These are phyloP conservation scores for Holotrichia oblita DNA, from an alignment of 1,140 invertebrate genomes.

Conservation along the genomic window DNA sequence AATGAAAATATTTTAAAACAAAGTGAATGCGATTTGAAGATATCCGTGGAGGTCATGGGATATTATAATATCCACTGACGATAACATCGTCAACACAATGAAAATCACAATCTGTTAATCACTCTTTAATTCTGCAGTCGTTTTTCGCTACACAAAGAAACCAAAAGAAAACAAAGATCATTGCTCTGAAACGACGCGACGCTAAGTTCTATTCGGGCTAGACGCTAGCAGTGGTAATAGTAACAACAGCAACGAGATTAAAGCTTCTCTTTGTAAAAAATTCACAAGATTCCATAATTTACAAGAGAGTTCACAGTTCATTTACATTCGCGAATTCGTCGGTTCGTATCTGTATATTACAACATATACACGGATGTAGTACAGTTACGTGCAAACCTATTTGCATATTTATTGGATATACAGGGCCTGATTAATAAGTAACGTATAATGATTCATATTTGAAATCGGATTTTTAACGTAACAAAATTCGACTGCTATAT, in stretches of 20 bases:
- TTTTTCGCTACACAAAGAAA: not conserved
- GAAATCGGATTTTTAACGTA: too few species aligned
- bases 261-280: not conserved
- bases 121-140: not conserved
- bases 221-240: not conserved
- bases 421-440: too few species aligned
- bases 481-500: too few species aligned
- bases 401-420: too few species aligned
- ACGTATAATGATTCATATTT: too few species aligned
- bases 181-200: not conserved
- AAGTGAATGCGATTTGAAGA: too few species aligned
- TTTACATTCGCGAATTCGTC: conserved; percentile 13
- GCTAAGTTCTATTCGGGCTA: not conserved
- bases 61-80: too few species aligned
- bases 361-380: too few species aligned
- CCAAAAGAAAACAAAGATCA: not conserved
- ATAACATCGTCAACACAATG: not conserved
- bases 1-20: too few species aligned
- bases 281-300: conserved; percentile 27
- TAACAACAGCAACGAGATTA: not conserved
- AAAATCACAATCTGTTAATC: not conserved
- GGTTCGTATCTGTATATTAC: too few species aligned
- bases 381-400: too few species aligned
- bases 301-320: conserved; percentile 6
- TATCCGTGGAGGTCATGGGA: too few species aligned